Evolutionary conservation across 2,888 invertebrate species (phyloP).

Genomic region (Dicroscelio sp.): DNA sequence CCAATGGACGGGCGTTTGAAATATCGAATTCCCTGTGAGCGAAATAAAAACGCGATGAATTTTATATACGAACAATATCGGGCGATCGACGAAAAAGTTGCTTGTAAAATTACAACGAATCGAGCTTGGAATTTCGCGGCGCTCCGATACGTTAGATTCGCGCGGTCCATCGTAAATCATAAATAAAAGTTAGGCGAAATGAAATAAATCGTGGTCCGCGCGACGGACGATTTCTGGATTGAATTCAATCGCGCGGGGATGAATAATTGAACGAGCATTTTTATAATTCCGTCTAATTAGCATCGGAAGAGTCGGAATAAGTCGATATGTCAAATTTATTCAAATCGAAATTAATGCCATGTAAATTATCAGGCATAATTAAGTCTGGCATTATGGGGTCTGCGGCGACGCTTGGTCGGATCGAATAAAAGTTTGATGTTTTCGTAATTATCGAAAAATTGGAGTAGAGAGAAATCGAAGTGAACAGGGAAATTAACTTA

Average conservation of each 20-base stretch:
- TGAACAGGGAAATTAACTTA: neutral
- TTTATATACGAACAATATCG: constrained; percentile 42
- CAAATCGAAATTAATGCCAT: constrained; percentile 33
- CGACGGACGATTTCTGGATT: constrained; percentile 64
- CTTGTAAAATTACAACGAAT: constrained; percentile 66
- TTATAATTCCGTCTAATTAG: constrained; percentile 56
- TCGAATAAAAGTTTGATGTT: constrained; percentile 23
- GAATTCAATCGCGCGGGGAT: constrained; percentile 58
- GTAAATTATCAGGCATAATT: constrained; percentile 41
- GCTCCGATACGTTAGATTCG: constrained; percentile 49
- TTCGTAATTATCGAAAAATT: constrained; percentile 7
- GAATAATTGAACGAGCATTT: constrained; percentile 62
- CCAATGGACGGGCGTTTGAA: constrained; percentile 24
- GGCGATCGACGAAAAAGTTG: constrained; percentile 55
- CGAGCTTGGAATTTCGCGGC: constrained; percentile 49
- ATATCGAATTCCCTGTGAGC: constrained; percentile 32
- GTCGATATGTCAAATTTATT: constrained; percentile 4
- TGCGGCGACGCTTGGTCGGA: neutral
- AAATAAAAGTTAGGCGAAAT: constrained; percentile 61
- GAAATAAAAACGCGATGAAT: constrained; percentile 34
- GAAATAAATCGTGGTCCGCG: constrained; percentile 60
- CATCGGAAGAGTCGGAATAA: neutral
- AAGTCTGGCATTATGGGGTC: neutral
- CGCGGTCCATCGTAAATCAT: constrained; percentile 64
- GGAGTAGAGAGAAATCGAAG: neutral